Conservation (phyloP, 2,113 vertebrate genomes). For the Synodontis membranacea region DNA sequence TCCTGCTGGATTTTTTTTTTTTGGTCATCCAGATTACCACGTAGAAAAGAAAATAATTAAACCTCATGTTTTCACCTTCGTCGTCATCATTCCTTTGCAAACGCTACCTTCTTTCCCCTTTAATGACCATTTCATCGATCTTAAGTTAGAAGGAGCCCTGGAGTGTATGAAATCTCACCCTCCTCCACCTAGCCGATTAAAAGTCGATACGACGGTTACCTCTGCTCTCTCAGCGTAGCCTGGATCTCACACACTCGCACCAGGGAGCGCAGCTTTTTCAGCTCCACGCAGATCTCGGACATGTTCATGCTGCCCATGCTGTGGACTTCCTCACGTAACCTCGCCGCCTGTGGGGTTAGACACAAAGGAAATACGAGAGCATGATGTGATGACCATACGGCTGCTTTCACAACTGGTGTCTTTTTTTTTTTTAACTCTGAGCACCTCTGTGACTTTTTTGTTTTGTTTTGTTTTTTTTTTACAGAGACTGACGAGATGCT, state of each 20-base stretch:
- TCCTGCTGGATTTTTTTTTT: background rate
- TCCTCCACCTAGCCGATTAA: background rate
- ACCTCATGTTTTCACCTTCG: no score
- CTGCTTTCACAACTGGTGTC: background rate
- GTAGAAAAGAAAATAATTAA: no score
- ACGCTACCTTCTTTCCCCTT: background rate
- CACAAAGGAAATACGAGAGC: background rate
- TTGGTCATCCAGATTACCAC: no score
- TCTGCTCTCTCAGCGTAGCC: conserved; percentile 97
- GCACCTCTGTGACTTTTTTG: background rate
- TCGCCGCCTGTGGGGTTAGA: conserved; percentile 77
- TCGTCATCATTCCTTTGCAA: background rate
- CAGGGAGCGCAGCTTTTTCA: conserved; percentile 99
- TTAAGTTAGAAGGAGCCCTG: no score
- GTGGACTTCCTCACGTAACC: conserved; percentile 93
- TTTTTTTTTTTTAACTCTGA: background rate
- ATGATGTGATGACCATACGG: background rate
- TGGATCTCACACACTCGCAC: conserved; percentile 99
- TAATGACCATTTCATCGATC: background rate
- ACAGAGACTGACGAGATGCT: background rate
- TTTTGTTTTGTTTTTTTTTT: no score
- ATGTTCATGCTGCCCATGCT: conserved; percentile 98
- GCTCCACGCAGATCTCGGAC: conserved; percentile 99
- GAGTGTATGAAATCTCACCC: background rate
- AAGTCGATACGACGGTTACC: conserved; percentile 67